Conservation (phyloP, 2,888 invertebrate genomes). For the Hoplodrina blanda region DNA sequence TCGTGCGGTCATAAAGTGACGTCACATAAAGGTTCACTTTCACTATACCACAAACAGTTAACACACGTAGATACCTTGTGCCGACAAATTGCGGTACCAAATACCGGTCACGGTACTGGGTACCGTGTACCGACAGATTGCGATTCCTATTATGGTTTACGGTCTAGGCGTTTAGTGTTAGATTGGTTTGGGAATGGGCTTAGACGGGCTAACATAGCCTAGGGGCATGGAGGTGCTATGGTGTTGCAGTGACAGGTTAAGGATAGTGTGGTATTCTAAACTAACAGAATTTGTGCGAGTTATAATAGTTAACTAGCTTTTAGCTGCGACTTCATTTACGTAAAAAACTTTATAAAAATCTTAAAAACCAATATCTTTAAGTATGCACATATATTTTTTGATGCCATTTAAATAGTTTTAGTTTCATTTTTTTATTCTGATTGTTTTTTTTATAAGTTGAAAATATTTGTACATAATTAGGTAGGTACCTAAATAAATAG, state of each 20-base stretch:
- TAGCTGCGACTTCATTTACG: too few species aligned
- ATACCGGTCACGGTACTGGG: slow-evolving; percentile 8
- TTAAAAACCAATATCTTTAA: too few species aligned
- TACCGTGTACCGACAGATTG: slow-evolving; percentile 25
- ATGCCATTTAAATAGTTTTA: too few species aligned
- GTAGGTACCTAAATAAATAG: too few species aligned
- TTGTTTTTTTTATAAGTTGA: too few species aligned
- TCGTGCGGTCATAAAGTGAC: slow-evolving; percentile 75
- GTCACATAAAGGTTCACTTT: slow-evolving; percentile 83
- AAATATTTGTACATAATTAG: too few species aligned
- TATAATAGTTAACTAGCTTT: too few species aligned
- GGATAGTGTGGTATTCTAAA: neutral
- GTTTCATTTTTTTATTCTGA: too few species aligned
- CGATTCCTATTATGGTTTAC: slow-evolving; percentile 53
- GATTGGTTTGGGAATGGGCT: slow-evolving; percentile 32
- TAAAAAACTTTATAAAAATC: too few species aligned
- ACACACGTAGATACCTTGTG: slow-evolving; percentile 63
- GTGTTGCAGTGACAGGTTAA: neutral
- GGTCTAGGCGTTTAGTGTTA: slow-evolving; percentile 42
- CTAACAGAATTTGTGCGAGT: neutral
- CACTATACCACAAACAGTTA: slow-evolving; percentile 72
- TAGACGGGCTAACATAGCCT: neutral
- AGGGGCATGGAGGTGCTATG: neutral
- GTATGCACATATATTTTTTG: too few species aligned
- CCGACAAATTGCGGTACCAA: slow-evolving; percentile 47